Base-by-base conservation (phyloP, 2,888 invertebrate genomes). In the Chaetoderma sp. region DNA sequence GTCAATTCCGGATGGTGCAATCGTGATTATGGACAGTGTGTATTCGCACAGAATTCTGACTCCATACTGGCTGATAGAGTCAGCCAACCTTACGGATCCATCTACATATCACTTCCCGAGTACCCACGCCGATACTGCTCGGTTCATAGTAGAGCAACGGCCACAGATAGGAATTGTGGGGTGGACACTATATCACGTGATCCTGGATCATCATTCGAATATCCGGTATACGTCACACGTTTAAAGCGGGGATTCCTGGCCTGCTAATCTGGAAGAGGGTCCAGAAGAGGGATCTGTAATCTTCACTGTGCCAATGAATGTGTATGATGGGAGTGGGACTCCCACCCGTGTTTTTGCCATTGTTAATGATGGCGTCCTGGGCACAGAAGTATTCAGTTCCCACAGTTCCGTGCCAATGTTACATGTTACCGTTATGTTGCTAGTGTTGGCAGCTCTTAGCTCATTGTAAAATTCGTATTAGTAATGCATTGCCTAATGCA, bases 1-100 rank as follows among this genome's bases (percentile, higher is more conserved):
- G 10, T 21, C 32, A 44, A 65, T 65, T 16, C 65, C 65, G 1
- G 33, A 59, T 13, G 59, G 58, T 16, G 55, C 65, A n/a, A 55
- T 68, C 10, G 49, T 65, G 21, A 18, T 65, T 1, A 65, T 68
- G 58, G 63, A 63, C 30, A 65, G 65, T 55, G 1, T 33, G 54
- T 45, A 62, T 52, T 44, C 50, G 39, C 45, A 23, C 3, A 32
- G 32, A n/a, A 32, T 28, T 28, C 52, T 33, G 10, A 52, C 28
- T 52, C 8, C 32, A 4, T 32, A 28, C 6, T 33, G 52, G 8
- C n/a, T 52, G 4, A n/a, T 52, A 3, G 52, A 33, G 3, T 18
- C 52, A 8, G 3, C 30, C 30, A 52, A 52, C 16, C 32, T 18
- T 21, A 52, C 18, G 32, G 52, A 52, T 52, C 52, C 52, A 4